Base-by-base conservation (phyloP, 2,888 invertebrate genomes). In the Oxyteleia sp. region DNA sequence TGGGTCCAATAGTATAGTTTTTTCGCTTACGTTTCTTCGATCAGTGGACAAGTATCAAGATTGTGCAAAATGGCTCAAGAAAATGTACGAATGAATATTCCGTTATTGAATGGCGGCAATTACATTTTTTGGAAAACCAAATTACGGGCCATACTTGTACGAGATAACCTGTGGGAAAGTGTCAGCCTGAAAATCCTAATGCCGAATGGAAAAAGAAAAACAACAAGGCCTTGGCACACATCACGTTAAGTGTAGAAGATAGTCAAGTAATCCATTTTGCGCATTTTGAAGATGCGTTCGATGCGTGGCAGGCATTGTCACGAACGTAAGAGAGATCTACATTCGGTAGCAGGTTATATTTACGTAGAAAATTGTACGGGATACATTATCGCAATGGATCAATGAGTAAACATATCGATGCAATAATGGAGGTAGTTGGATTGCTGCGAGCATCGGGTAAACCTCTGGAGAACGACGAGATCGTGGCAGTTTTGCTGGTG, bases 81-180 rank as follows among this genome's bases (percentile, higher is more conserved):
- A n/a, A n/a, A n/a, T n/a, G n/a, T n/a, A n/a, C n/a, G n/a, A n/a
- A n/a, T n/a, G n/a, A n/a, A n/a, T 18, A 43, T 55, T 13, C 68
- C 43, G 11, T 11, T 68, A 49, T 45, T 87, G 16, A 86, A 85
- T 47, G 76, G 72, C 23, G 80, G 69, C 11, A 86, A 87, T 47
- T 86, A 79, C 41, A 35, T 80, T 1, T 66, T 63, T 0, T 86
- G 86, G 84, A 87, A 83, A 7, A 76, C 86, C 8, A 82, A 84
- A 35, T n/a, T 85, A 10, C 72, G 84, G 41, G 66, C 87, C 5
- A 47, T 84, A 2, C 51, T 86, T 2, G 76, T 85, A 0, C 69
- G 82, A 16, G 85, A 88, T 43, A 82, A 83, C 3, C 63, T 85
- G 32, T 88, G 84, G 85, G 57, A 80, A 2, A 55, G 63, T 1